Evolutionary conservation across 2,888 invertebrate species (phyloP), one percentile per base, ranked within the genome.

Genomic region (Bedellia somnulentella): DNA sequence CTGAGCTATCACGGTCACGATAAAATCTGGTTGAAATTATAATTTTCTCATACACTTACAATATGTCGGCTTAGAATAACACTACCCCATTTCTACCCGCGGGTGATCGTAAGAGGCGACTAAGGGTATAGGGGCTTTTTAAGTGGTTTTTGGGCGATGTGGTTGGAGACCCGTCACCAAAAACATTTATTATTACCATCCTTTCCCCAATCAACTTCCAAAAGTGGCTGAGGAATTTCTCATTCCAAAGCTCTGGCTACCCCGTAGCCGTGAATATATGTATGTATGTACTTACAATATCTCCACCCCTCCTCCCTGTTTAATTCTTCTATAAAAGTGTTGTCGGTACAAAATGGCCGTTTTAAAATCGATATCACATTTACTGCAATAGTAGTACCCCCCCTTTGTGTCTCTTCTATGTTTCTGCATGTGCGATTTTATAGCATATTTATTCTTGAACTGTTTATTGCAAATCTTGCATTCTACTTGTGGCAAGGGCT

Each of bases 381-480:
- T 5, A 2, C 14, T 4, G 24, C 31, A 32, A 10, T 13, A 15
- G 27, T 32, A 32, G 16, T 23, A 12, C 10, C 15, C 23, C 14
- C 27, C 23, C 15, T 17, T 24, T 4, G 30, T 10, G 2, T 30
- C 30, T 13, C 18, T 16, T 5, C 18, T 16, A 18, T 30, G 25
- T 8, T 26, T 26, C 13, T 23, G 27, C 23, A 32, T 22, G 21
- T 32, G 31, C 1, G 15, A 24, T 21, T 27, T 32, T 11, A 32
- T 27, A 9, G 31, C 31, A 24, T 32, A 32, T 18, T 32, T 32
- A 27, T 32, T 32, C 24, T 32, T 32, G 24, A 27, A 32, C 13
- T 12, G 8, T 16, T 32, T 32, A 11, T 15, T 13, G 23, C 31
- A 32, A 10, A 27, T 10, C 5, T 27, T 14, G 16, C 31, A 32